Evolutionary conservation across 1,140 invertebrate species (phyloP).

Genomic region (Halictus rubicundus): DNA sequence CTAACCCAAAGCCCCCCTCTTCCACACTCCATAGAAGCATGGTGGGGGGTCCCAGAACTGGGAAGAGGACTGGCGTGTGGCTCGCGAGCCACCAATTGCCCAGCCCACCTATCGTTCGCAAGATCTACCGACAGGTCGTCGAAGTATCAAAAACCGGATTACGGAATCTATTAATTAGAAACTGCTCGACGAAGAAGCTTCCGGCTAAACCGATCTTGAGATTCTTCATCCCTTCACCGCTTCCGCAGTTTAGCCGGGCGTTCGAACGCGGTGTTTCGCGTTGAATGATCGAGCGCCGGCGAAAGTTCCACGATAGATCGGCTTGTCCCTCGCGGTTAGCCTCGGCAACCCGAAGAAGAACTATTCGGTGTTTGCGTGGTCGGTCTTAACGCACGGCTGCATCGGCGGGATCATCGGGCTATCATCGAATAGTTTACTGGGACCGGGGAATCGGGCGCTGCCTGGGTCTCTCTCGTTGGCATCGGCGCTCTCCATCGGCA

Average conservation of each 20-base stretch:
- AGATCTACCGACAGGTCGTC: too few species aligned
- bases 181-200: background rate
- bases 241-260: constrained; percentile 14
- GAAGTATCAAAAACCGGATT: too few species aligned
- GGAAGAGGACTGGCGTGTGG: too few species aligned
- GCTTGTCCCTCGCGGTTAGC: constrained; percentile 50
- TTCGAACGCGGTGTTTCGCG: constrained; percentile 38
- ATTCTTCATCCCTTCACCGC: constrained; percentile 37
- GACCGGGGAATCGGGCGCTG: background rate
- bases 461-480: constrained; percentile 2
- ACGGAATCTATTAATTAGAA: too few species aligned
- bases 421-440: constrained; percentile 17
- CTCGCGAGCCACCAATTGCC: too few species aligned
- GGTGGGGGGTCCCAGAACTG: too few species aligned
- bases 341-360: constrained; percentile 16
- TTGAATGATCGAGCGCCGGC: constrained; percentile 26
- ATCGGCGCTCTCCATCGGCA: constrained; percentile 50
- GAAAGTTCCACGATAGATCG: constrained; percentile 58
- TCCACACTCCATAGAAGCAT: too few species aligned
- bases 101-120: too few species aligned
- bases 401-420: constrained; percentile 16
- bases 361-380: constrained; percentile 36
- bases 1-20: too few species aligned
- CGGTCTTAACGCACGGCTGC: constrained; percentile 38
- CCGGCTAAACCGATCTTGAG: constrained; percentile 7